Evolutionary conservation across 2,888 invertebrate genomes (phyloP), one percentile per base, ranked within the genome.

Genomic region (Ochropleura leucogaster): DNA sequence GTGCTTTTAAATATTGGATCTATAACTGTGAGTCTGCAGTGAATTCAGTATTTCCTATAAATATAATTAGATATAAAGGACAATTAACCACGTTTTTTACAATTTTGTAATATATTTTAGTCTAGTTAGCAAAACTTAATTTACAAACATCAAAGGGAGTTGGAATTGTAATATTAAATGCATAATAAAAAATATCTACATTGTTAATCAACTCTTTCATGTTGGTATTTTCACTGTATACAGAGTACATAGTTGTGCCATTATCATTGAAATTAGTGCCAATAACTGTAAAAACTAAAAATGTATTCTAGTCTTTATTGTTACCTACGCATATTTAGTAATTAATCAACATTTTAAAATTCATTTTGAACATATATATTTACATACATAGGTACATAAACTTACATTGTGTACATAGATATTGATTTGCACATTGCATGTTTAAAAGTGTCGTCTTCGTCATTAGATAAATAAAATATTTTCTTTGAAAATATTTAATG

Each of bases 271-370:
- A 93, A 92, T 94, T 96, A 96, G 96, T 96, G 96, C 96, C 96
- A 96, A 96, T 96, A 96, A 96, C 96, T 96, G 96, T 96, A 94
- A 92, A 93, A 92, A 90, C 93, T 94, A 94, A 87, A 95, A 95
- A 95, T 96, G 95, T 96, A 96, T 96, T 96, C 96, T 96, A 96
- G 96, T 96, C 96, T 96, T 95, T 96, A 96, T 96, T 96, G 96
- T 96, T 96, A 90, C 90, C 90, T 90, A 96, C 92, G 94, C 95
- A 93, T 95, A 95, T 96, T 96, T 96, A 96, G 96, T 94, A 93
- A 94, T 93, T 95, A 96, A 96, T 96, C 94, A 93, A 95, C 92
- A 92, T 95, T 95, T 93, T 91, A 88, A 92, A 93, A 92, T 94
- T 95, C 94, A 94, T 95, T 95, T 96, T 93, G 91, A 93, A 93